Percentiles rank a stretch among this genome's conserved stretches.
These are phyloP conservation scores for Zygaena filipendulae DNA, from an alignment of 2,888 invertebrate species.

Conservation along the genomic window DNA sequence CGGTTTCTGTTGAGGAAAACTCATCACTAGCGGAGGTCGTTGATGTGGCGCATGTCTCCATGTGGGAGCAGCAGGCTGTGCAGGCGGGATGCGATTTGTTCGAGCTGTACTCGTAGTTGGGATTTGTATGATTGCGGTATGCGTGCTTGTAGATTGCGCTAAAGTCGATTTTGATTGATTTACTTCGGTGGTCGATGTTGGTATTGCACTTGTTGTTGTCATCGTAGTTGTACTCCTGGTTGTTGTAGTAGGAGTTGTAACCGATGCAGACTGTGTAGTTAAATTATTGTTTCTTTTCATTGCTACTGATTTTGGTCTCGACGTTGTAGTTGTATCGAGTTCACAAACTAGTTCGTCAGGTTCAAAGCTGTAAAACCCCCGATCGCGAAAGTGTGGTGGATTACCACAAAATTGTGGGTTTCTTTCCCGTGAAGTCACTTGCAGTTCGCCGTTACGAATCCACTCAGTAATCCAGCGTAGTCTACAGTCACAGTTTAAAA, in stretches of 20 bases:
- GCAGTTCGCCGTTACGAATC: slow-evolving; percentile 87
- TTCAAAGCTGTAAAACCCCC: slow-evolving; percentile 88
- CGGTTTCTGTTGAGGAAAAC: slow-evolving; percentile 72
- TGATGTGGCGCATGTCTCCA: slow-evolving; percentile 67
- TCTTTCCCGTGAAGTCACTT: slow-evolving; percentile 91
- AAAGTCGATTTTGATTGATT: slow-evolving; percentile 25
- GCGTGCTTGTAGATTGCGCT: slow-evolving; percentile 17
- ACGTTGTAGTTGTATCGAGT: slow-evolving; percentile 37
- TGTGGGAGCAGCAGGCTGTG: slow-evolving; percentile 47
- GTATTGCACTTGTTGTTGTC: slow-evolving; percentile 25
- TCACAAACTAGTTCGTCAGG: slow-evolving; percentile 77
- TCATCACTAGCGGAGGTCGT: slow-evolving; percentile 78
- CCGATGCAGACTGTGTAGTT: slow-evolving; percentile 19
- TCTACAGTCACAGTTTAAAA: slow-evolving; percentile 89
- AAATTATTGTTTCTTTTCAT: slow-evolving; percentile 24
- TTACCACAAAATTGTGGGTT: slow-evolving; percentile 94
- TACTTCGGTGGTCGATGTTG: slow-evolving; percentile 25
- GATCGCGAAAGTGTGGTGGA: slow-evolving; percentile 81
- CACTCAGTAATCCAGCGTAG: slow-evolving; percentile 91
- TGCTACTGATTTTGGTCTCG: slow-evolving; percentile 24
- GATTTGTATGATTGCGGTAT: slow-evolving; percentile 26
- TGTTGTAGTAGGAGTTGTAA: slow-evolving; percentile 26
- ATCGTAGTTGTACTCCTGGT: slow-evolving; percentile 25
- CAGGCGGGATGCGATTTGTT: slow-evolving; percentile 34
- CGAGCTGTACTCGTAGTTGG: slow-evolving; percentile 38